Percentiles rank a stretch among this genome's conserved stretches.
phyloP scores from a whole-genome alignment of 1,140 invertebrate species.

The Hyphantria cunea region DNA sequence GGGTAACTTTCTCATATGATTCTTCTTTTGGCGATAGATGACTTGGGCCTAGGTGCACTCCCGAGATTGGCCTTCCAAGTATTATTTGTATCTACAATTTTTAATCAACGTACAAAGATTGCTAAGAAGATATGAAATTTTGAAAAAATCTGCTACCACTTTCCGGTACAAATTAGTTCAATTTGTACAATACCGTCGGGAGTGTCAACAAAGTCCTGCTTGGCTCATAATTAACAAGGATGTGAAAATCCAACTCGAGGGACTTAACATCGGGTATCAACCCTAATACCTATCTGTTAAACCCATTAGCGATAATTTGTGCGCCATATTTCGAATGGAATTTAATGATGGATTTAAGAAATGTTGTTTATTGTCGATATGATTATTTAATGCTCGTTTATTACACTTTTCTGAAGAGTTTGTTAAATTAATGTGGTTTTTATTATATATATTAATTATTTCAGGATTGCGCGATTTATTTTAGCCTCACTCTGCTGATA shows the following conservation, averaged over 20 bases:
- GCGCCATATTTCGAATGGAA: not conserved
- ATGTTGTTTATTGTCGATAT: not conserved
- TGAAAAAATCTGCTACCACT: not conserved
- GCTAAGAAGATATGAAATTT: not conserved
- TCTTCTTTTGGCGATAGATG: too few relatives aligned
- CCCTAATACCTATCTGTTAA: constrained; percentile 1
- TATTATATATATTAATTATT: too few relatives aligned
- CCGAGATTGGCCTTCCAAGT: too few relatives aligned
- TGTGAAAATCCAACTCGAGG: constrained; percentile 1
- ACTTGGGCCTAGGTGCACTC: too few relatives aligned
- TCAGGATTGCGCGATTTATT: too few relatives aligned
- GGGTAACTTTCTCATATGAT: too few relatives aligned
- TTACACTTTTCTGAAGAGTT: too few relatives aligned
- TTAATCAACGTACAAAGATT: not conserved
- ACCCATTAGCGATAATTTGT: constrained; percentile 1
- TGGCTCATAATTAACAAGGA: constrained; percentile 24
- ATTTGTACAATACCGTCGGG: not conserved
- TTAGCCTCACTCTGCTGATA: too few relatives aligned
- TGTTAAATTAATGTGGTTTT: too few relatives aligned
- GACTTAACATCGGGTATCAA: constrained; percentile 1
- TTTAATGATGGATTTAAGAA: too few relatives aligned
- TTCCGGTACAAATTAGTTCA: not conserved
- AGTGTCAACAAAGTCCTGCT: constrained; percentile 9
- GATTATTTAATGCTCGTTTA: too few relatives aligned
- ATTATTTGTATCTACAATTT: too few relatives aligned